These are phyloP conservation scores for Perca fluviatilis DNA, from an alignment of 2,113 vertebrate species.

Conservation along the genomic window DNA sequence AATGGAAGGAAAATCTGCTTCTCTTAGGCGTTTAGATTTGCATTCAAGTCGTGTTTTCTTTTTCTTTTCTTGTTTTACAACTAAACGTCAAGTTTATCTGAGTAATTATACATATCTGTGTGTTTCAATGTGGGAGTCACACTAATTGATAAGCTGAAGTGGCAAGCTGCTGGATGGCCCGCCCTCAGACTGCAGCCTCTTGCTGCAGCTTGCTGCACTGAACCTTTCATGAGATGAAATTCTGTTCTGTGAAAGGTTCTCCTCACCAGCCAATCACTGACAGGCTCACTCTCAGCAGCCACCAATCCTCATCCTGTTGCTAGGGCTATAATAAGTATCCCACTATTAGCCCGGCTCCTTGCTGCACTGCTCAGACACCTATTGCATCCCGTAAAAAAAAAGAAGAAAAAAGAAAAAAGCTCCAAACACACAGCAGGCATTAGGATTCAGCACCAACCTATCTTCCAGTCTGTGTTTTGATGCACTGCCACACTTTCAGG, in stretches of 20 bases:
- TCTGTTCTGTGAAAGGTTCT: slow-evolving; percentile 75
- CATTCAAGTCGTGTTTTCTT: not conserved
- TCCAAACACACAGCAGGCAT: slow-evolving; percentile 60
- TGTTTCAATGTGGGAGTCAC: slow-evolving; percentile 31
- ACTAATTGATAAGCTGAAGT: slow-evolving; percentile 64
- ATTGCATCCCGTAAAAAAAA: slow-evolving; percentile 75
- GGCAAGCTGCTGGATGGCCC: slow-evolving; percentile 56
- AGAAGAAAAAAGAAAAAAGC: slow-evolving; percentile 63
- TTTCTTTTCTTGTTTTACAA: not conserved
- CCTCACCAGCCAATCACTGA: slow-evolving; percentile 79
- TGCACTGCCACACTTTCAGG: slow-evolving; percentile 54
- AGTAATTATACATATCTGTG: slow-evolving; percentile 35
- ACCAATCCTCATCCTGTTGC: slow-evolving; percentile 84
- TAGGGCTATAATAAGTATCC: slow-evolving; percentile 84
- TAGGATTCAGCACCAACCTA: slow-evolving; percentile 69
- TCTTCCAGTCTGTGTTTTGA: slow-evolving; percentile 54
- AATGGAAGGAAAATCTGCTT: slow-evolving; percentile 1
- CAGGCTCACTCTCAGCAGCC: slow-evolving; percentile 50
- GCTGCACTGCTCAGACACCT: slow-evolving; percentile 81
- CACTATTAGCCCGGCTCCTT: slow-evolving; percentile 68
- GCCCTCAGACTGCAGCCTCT: slow-evolving; percentile 75
- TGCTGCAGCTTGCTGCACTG: slow-evolving; percentile 80
- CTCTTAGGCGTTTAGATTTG: not conserved
- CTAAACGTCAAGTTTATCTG: slow-evolving; percentile 4
- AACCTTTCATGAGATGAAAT: slow-evolving; percentile 84